Conservation (phyloP, 2,888 invertebrate genomes). For the Trichogramma dendrolimi region DNA sequence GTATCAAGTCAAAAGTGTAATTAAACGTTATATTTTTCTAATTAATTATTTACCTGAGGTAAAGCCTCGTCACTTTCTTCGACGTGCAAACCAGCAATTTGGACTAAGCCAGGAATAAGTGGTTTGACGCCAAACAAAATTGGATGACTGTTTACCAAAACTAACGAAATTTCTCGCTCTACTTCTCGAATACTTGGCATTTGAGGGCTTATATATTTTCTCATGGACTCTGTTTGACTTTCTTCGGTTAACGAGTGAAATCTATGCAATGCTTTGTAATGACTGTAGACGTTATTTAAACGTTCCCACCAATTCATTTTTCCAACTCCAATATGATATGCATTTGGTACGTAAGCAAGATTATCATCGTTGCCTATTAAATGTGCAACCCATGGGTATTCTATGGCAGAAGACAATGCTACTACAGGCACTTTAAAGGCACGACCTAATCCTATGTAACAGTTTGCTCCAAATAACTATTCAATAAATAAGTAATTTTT, state of each 20-base stretch:
- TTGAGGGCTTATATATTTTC: conserved; percentile 35
- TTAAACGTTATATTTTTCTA: no score
- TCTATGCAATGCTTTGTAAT: background rate
- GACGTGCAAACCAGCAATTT: conserved; percentile 57
- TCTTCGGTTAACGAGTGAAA: conserved; percentile 25
- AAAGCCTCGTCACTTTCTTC: conserved; percentile 33
- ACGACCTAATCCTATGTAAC: conserved; percentile 38
- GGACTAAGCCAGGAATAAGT: conserved; percentile 51
- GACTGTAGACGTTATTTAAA: conserved; percentile 26
- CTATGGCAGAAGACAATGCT: conserved; percentile 22
- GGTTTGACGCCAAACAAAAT: conserved; percentile 53
- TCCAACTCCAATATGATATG: background rate
- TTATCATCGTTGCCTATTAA: conserved; percentile 34
- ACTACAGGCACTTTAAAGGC: conserved; percentile 35
- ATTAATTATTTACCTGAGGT: background rate
- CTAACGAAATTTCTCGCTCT: conserved; percentile 52
- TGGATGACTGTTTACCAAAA: conserved; percentile 55
- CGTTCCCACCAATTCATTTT: conserved; percentile 34
- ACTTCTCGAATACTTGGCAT: conserved; percentile 49
- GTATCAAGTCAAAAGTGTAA: background rate
- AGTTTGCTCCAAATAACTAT: conserved; percentile 29
- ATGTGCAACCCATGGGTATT: conserved; percentile 31
- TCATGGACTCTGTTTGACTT: conserved; percentile 31
- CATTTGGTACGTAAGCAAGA: conserved; percentile 27
- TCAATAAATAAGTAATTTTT: background rate